These are phyloP conservation scores for Alviniconcha marisindica DNA, from an alignment of 1,140 invertebrate species.

Conservation along the genomic window DNA sequence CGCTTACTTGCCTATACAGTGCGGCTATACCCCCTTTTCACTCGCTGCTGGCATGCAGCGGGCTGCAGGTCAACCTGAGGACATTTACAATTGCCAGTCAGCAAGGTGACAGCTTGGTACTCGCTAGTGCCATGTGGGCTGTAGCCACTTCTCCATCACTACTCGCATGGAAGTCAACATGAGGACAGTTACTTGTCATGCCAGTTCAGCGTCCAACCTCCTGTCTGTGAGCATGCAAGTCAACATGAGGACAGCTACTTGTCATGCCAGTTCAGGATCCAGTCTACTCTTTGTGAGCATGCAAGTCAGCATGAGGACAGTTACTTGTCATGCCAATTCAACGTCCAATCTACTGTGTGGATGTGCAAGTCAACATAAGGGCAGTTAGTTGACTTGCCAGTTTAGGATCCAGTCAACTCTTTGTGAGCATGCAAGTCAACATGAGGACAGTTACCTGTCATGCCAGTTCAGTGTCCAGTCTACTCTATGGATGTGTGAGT, in stretches of 20 bases:
- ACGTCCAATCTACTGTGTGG: not conserved
- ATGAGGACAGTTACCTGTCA: constrained; percentile 21
- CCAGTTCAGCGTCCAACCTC: too few relatives aligned
- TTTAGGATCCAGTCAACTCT: not conserved
- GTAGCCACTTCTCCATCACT: not conserved
- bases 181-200: not conserved
- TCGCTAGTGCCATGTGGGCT: not conserved
- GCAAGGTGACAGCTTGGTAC: not conserved
- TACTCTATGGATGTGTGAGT: not conserved
- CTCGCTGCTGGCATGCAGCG: too few relatives aligned
- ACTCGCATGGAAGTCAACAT: not conserved
- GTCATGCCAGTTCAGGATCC: not conserved
- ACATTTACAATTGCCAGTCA: not conserved
- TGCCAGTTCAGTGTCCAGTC: not conserved
- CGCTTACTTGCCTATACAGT: too few relatives aligned
- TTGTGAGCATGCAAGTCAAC: not conserved
- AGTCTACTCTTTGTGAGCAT: not conserved
- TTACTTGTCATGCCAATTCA: not conserved
- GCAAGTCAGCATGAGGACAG: constrained; percentile 9
- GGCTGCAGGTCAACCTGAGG: not conserved
- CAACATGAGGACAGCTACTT: constrained; percentile 19
- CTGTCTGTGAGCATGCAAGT: not conserved
- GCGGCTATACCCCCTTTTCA: too few relatives aligned
- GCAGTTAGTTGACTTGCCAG: constrained; percentile 1
- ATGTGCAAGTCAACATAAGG: not conserved